Percentiles rank a stretch among this genome's conserved stretches.
phyloP scores from a whole-genome alignment of 2,888 invertebrate species.

The Lasius fuliginosus region DNA sequence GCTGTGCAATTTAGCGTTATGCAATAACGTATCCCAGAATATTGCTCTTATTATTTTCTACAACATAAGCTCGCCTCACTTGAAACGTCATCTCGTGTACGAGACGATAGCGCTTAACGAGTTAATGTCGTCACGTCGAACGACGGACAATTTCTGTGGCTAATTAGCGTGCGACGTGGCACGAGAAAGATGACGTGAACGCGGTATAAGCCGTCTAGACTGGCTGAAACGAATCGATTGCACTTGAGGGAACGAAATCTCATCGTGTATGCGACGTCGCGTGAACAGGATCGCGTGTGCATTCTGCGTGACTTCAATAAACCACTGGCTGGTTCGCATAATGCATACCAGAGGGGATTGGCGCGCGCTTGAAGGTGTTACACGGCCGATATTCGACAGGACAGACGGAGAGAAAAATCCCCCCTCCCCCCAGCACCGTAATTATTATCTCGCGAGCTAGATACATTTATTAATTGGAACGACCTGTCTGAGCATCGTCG shows the following conservation, averaged over 20 bases:
- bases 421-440: constrained; percentile 7
- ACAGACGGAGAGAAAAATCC: neutral
- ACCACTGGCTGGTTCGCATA: constrained; percentile 6
- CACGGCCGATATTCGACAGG: constrained; percentile 16
- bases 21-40: neutral
- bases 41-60: neutral
- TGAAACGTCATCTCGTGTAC: constrained; percentile 12
- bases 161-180: constrained; percentile 25
- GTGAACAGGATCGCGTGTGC: constrained; percentile 57
- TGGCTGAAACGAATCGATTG: constrained; percentile 64
- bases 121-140: constrained; percentile 13
- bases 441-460: constrained; percentile 58
- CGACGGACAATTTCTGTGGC: neutral
- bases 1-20: neutral
- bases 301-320: constrained; percentile 33
- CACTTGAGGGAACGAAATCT: constrained; percentile 59
- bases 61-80: neutral
- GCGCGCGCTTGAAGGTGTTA: constrained; percentile 22
- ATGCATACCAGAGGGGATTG: neutral
- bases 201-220: constrained; percentile 69
- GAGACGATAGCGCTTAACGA: constrained; percentile 9
- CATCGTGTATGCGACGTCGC: constrained; percentile 56
- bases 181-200: constrained; percentile 55
- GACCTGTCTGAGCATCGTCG: constrained; percentile 63
- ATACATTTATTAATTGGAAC: constrained; percentile 79